A percentile compares a stretch with the other conserved stretches of the same genome.
Evolutionary conservation across 2,888 invertebrate species (phyloP).

Genomic region (Amblyjoppa proteus): DNA sequence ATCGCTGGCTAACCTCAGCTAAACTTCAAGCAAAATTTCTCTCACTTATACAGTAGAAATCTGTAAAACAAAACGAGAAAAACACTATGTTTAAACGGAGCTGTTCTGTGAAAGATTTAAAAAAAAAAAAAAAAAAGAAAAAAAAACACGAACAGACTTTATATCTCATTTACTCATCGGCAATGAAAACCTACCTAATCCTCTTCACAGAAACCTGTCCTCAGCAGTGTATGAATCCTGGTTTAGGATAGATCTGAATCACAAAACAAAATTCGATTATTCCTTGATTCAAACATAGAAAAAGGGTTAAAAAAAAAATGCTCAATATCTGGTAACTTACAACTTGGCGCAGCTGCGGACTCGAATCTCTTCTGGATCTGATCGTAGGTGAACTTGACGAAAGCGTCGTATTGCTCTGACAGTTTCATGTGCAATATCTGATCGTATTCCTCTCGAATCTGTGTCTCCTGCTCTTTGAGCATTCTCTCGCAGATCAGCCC

Average conservation of each 20-base stretch:
- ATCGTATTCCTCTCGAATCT: conserved; percentile 98
- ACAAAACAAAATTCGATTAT: conserved; percentile 25
- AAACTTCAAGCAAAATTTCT: conserved; percentile 79
- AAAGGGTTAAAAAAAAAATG: not conserved
- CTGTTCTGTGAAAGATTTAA: conserved; percentile 17
- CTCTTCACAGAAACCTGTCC: conserved; percentile 81
- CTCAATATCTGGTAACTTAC: conserved; percentile 74
- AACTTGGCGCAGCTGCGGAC: conserved; percentile 83
- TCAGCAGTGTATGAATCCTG: conserved; percentile 78
- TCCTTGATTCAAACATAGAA: not conserved
- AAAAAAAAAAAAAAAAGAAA: conserved; percentile 36
- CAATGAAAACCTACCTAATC: conserved; percentile 79
- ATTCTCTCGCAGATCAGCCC: conserved; percentile 98
- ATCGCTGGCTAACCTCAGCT: conserved; percentile 74
- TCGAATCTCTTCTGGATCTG: conserved; percentile 92
- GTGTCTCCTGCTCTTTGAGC: conserved; percentile 97
- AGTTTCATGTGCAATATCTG: conserved; percentile 96
- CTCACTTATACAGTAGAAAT: conserved; percentile 82
- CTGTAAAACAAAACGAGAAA: conserved; percentile 73
- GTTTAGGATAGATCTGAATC: conserved; percentile 84
- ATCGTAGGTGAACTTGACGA: conserved; percentile 99
- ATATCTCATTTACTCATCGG: conserved; percentile 35
- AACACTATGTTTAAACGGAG: conserved; percentile 40
- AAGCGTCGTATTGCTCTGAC: conserved; percentile 99
- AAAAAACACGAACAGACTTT: conserved; percentile 46